phyloP scores from a whole-genome alignment of 2,113 vertebrate genomes.

The Thamnaconus septentrionalis region DNA sequence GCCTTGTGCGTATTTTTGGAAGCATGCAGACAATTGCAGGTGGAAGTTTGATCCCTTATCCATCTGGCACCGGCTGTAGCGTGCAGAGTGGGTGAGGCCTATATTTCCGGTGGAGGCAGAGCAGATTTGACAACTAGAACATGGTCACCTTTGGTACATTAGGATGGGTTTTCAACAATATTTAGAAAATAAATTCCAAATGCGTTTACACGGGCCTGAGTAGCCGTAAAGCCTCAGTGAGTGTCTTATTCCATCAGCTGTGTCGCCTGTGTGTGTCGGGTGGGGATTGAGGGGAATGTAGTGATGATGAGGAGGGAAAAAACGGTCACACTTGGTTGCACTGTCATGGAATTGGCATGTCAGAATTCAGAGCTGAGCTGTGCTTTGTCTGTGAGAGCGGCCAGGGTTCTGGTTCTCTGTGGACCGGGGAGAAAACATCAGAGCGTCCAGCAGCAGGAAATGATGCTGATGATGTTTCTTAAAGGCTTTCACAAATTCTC shows the following conservation, averaged over 20 bases:
- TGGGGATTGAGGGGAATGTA: background rate
- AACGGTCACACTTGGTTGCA: no score
- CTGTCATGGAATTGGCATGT: no score
- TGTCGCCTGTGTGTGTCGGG: conserved; percentile 1
- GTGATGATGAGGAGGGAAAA: background rate
- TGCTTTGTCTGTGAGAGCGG: no score
- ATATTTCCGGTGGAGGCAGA: conserved; percentile 17
- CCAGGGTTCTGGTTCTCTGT: no score
- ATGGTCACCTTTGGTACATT: conserved; percentile 11
- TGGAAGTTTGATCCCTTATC: conserved; percentile 46
- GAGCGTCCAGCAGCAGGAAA: no score
- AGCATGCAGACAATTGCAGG: conserved; percentile 16
- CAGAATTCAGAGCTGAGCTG: no score
- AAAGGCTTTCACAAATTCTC: no score
- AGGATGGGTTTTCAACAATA: conserved; percentile 9
- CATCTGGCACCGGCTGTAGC: conserved; percentile 26
- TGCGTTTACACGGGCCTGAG: conserved; percentile 14
- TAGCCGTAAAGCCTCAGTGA: background rate
- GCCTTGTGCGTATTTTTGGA: conserved; percentile 19
- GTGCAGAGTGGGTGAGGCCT: conserved; percentile 8
- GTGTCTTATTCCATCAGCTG: conserved; percentile 14
- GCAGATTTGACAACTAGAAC: conserved; percentile 8
- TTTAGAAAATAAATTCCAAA: conserved; percentile 1
- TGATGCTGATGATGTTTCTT: no score
- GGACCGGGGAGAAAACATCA: no score